Evolutionary conservation across 2,888 invertebrate genomes (phyloP).

Genomic region (Hemistola chrysoprasaria): DNA sequence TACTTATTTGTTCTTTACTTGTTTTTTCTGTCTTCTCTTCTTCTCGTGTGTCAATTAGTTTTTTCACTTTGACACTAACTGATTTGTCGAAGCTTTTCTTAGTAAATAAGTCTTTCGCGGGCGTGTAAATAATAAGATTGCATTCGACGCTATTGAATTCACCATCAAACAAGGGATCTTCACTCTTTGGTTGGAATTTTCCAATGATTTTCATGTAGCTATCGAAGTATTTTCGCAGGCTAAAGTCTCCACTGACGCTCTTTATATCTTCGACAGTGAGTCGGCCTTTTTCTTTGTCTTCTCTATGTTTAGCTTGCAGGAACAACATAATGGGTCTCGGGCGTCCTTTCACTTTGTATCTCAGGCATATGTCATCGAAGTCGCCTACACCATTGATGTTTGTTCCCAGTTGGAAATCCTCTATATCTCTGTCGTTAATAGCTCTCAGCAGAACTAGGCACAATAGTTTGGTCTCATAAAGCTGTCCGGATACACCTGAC

Average conservation of each 20-base stretch:
- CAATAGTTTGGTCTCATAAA: conserved; percentile 38
- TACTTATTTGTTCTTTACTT: too few species aligned
- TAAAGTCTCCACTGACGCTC: conserved; percentile 32
- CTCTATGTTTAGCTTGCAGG: conserved; percentile 44
- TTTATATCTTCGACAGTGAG: conserved; percentile 35
- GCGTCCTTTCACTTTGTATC: conserved; percentile 29
- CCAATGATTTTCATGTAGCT: conserved; percentile 42
- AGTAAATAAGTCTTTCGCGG: conserved; percentile 34
- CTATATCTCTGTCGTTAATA: conserved; percentile 34
- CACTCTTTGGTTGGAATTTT: conserved; percentile 29
- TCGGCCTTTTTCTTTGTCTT: conserved; percentile 36
- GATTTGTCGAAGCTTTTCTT: conserved; percentile 22
- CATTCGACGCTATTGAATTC: conserved; percentile 34
- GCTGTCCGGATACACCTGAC: conserved; percentile 27
- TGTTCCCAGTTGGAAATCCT: conserved; percentile 38
- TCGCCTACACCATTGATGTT: conserved; percentile 44
- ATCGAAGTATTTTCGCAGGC: conserved; percentile 40
- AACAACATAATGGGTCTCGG: conserved; percentile 35
- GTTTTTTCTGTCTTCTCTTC: too few species aligned
- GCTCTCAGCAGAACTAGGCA: conserved; percentile 38
- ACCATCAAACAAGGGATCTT: conserved; percentile 39
- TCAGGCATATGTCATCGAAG: conserved; percentile 43
- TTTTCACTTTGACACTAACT: conserved; percentile 30
- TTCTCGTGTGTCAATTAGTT: conserved; percentile 33
- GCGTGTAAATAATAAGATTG: conserved; percentile 42